Percentiles rank a stretch among this genome's conserved stretches.
phyloP scores from a whole-genome alignment of 2,113 vertebrate species.

The Silurus asotus region DNA sequence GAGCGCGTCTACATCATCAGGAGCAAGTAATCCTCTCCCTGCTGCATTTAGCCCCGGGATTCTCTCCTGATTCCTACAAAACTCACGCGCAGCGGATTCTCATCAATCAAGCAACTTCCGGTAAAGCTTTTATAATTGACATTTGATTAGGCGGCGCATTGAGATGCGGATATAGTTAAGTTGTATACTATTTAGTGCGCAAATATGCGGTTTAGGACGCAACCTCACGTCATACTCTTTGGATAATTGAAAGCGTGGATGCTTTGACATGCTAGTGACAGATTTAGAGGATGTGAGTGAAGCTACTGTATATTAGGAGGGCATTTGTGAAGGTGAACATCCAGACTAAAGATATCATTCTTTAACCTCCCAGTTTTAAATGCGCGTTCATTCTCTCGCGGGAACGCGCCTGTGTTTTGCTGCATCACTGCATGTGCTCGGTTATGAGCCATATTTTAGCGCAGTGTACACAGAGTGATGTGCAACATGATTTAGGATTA shows the following conservation, averaged over 20 bases:
- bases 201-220: background rate
- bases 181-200: background rate
- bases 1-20: slow-evolving; percentile 22
- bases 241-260: background rate
- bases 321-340: background rate
- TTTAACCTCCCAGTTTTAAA: background rate
- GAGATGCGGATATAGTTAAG: background rate
- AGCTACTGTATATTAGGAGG: background rate
- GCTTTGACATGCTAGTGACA: background rate
- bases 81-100: slow-evolving; percentile 3
- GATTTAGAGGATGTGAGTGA: background rate
- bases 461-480: background rate
- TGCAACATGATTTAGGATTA: background rate
- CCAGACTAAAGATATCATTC: too few relatives aligned
- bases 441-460: slow-evolving; percentile 8
- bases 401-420: slow-evolving; percentile 20
- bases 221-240: background rate
- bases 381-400: background rate
- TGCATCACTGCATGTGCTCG: slow-evolving; percentile 18
- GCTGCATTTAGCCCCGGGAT: background rate
- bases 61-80: slow-evolving; percentile 23
- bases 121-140: slow-evolving; percentile 4
- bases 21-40: background rate
- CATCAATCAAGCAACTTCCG: slow-evolving; percentile 14
- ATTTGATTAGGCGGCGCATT: background rate